These are phyloP conservation scores for Antechinus flavipes DNA, from an alignment of 2,113 vertebrate species.

Conservation along the genomic window DNA sequence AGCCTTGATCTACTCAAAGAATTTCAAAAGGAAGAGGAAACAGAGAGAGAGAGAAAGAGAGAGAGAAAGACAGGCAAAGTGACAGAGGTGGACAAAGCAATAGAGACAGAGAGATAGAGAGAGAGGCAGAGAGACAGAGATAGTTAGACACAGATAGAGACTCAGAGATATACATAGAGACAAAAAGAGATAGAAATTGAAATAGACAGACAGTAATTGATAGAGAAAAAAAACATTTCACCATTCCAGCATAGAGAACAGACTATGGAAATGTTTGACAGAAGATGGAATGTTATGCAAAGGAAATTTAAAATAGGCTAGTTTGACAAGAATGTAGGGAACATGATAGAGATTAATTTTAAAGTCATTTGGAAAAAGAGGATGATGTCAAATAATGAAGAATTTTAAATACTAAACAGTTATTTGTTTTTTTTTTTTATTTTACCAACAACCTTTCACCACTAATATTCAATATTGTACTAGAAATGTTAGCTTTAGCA, in stretches of 20 bases:
- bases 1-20: background rate
- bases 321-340: background rate
- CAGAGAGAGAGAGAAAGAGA: too few species aligned
- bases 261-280: background rate
- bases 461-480: too few species aligned
- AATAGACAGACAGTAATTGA: background rate
- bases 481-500: too few species aligned
- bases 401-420: background rate
- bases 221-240: background rate
- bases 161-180: background rate
- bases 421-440: background rate
- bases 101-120: background rate
- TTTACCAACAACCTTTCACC: background rate
- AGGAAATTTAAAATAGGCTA: background rate
- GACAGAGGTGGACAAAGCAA: background rate
- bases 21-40: background rate
- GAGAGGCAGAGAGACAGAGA: background rate
- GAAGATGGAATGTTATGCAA: background rate
- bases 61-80: background rate
- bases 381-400: background rate
- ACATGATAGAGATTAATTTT: background rate
- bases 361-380: background rate
- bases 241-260: background rate
- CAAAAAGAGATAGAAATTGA: background rate
- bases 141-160: background rate